Evolutionary conservation across 2,888 invertebrate genomes (phyloP).

Genomic region (Clostera curtula): DNA sequence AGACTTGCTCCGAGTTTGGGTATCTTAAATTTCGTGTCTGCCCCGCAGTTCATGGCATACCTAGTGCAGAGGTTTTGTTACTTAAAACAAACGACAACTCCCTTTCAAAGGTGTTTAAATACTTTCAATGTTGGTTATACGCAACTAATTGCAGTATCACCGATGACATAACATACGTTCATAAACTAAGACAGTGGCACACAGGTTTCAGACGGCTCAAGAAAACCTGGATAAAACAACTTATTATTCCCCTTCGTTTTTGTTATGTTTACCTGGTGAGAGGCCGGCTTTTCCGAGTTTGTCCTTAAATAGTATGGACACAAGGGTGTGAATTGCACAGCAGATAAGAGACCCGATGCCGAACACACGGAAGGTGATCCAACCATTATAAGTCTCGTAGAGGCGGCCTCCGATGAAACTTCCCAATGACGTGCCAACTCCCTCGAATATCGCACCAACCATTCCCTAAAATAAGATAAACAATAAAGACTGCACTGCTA

Average conservation of each 20-base stretch:
- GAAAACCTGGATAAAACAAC: neutral
- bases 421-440: slow-evolving; percentile 86
- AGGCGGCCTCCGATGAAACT: slow-evolving; percentile 85
- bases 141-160: too few species aligned
- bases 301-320: slow-evolving; percentile 54
- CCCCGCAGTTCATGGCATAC: too few species aligned
- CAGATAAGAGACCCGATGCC: slow-evolving; percentile 79
- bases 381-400: slow-evolving; percentile 78
- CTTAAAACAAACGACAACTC: too few species aligned
- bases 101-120: too few species aligned
- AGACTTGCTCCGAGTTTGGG: too few species aligned
- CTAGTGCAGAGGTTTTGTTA: too few species aligned
- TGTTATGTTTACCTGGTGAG: slow-evolving; percentile 47
- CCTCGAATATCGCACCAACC: slow-evolving; percentile 91
- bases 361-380: slow-evolving; percentile 81
- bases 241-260: slow-evolving; percentile 4
- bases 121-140: too few species aligned
- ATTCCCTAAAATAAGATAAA: slow-evolving; percentile 76
- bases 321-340: slow-evolving; percentile 73
- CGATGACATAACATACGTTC: too few species aligned
- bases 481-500: neutral
- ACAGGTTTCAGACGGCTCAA: too few species aligned
- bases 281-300: slow-evolving; percentile 26
- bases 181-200: too few species aligned
- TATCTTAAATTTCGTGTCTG: too few species aligned